Evolutionary conservation across 2,113 vertebrate genomes (phyloP), one percentile per base, ranked within the genome.

Genomic region (Machaerirhynchus nigripectus): DNA sequence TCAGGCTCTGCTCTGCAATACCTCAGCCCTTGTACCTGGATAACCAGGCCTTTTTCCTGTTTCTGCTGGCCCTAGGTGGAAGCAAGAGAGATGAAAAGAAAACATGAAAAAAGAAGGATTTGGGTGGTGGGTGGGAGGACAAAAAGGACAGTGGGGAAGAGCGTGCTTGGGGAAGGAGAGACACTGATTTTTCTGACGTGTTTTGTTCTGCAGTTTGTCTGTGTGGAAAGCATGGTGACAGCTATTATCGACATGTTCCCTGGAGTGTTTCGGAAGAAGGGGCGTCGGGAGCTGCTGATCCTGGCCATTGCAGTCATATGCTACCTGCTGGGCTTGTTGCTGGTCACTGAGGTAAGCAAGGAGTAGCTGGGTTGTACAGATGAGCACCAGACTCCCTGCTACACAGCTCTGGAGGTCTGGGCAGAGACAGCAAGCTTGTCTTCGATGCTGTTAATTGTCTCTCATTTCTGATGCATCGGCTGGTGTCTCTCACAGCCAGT

Each of bases 211-310:
- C 95, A 99, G 99, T 99, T 99, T 13, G 98, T 99, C 90, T 99
- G 98, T 52, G 97, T 99, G 92, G 99, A 99, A 96, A 99, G 99
- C 94, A 94, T 99, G 97, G 99, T 98, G 81, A 99, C 99, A 3
- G 98, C 99, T 74, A 88, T 99, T 77, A 96, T 98, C 10, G 99
- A 99, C 97, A 83, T 99, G 97, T 99, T 98, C 93, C 99, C 99
- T 4, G 84, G 21, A 28, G 90, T 97, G 44, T 98, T 99, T 89
- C 98, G 98, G 61, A 99, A 95, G 94, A 98, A 98, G 22, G 98
- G 98, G 5, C 96, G 96, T 24, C 97, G 99, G 5, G 98, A 99
- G 95, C 81, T 99, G 39, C 98, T 99, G 84, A 98, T 98, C 68
- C 97, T 99, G n/a, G 92, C 64, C 75, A 97, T 99, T 5, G 97